Percentiles rank a stretch among this genome's conserved stretches.
Conservation (phyloP, 2,113 vertebrate genomes). For the Salvelinus alpinus region DNA sequence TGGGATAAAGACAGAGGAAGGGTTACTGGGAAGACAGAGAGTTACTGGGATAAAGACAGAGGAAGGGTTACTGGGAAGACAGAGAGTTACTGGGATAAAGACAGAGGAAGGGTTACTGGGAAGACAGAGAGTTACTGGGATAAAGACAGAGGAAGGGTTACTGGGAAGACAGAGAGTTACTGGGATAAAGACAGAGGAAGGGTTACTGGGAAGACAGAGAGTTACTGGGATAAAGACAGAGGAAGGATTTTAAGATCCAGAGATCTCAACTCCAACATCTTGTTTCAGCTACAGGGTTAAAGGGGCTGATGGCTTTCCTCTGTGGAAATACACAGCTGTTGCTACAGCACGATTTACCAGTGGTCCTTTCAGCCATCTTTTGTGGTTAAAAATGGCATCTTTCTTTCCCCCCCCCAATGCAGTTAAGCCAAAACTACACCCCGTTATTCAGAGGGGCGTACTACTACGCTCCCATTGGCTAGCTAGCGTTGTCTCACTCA, state of each 20-base stretch:
- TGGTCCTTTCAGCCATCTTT: background rate
- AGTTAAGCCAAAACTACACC: no score
- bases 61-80: no score
- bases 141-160: background rate
- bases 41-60: slow-evolving; percentile 1
- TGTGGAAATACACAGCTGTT: slow-evolving; percentile 45
- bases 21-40: no score
- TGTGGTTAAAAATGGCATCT: no score
- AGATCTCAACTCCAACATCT: slow-evolving; percentile 50
- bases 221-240: slow-evolving; percentile 7
- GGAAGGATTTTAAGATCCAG: slow-evolving; percentile 39
- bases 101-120: background rate
- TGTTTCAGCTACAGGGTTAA: background rate
- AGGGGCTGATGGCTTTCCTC: slow-evolving; percentile 43
- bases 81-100: slow-evolving; percentile 4
- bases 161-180: no score
- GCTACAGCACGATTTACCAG: background rate
- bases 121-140: no score
- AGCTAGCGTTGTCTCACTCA: no score
- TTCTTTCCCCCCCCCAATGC: no score
- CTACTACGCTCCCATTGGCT: no score
- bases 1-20: no score
- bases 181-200: background rate
- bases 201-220: no score
- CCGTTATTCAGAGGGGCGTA: no score